phyloP scores from a whole-genome alignment of 2,888 invertebrate species.

The Patella caerulea region DNA sequence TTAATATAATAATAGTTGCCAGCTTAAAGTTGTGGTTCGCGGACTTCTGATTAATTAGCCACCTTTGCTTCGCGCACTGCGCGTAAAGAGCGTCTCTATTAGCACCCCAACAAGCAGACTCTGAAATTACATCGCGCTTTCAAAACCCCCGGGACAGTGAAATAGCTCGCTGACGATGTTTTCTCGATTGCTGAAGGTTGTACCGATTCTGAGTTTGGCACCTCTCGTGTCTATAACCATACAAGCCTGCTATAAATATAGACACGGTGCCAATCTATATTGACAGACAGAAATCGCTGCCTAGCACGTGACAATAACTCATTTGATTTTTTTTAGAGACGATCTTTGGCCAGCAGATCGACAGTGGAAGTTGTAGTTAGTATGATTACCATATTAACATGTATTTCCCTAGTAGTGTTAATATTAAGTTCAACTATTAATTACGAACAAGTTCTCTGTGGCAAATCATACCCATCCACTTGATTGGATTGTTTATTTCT shows the following conservation, averaged over 20 bases:
- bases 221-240: background rate
- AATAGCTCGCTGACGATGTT: background rate
- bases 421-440: too few relatives aligned
- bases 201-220: conserved; percentile 2
- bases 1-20: conserved; percentile 10
- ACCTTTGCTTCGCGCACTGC: background rate
- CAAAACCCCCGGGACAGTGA: background rate
- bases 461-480: too few relatives aligned
- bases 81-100: conserved; percentile 8
- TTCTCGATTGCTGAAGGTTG: background rate
- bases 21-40: conserved; percentile 4
- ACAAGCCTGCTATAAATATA: background rate
- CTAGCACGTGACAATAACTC: too few relatives aligned
- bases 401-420: too few relatives aligned
- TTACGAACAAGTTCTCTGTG: too few relatives aligned
- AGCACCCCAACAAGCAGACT: background rate
- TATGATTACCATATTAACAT: too few relatives aligned
- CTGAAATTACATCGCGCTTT: background rate
- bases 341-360: too few relatives aligned
- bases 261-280: background rate
- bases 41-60: conserved; percentile 7
- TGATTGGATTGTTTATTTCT: too few relatives aligned
- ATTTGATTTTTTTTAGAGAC: too few relatives aligned
- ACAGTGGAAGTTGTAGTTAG: too few relatives aligned
- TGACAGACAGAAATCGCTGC: conserved; percentile 2